Evolutionary conservation across 1,140 invertebrate genomes (phyloP), one percentile per base, ranked within the genome.

Genomic region (Ceratosolen solmsi): DNA sequence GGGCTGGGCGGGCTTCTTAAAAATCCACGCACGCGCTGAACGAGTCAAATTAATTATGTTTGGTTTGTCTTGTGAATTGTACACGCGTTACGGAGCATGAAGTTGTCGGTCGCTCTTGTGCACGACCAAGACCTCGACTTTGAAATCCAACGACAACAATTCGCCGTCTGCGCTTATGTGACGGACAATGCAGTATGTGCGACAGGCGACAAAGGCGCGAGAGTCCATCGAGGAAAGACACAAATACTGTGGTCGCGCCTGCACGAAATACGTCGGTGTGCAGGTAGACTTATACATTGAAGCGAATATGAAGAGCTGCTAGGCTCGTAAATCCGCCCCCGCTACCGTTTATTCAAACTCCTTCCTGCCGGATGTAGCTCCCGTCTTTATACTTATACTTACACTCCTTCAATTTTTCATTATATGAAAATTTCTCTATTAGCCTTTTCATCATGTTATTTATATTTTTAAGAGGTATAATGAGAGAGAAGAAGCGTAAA

Each of bases 111-210:
- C 3, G 33, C 30, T 30, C 41, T 72, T 17, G 20, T 8, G 49
- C n/a, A n/a, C 22, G 38, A 9, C 17, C 63, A 33, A 68, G 80
- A 82, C 80, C 80, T 82, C 80, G 80, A 82, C 80, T 82, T 82
- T 82, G 80, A 82, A 82, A 82, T 46, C 63, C 71, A 51, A 76
- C 58, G 70, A 81, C 71, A n/a, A n/a, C n/a, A 25, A 22, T 27
- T 13, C 15, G 2, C 65, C 22, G 1, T 22, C 22, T 58, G 8
- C 30, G 54, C 9, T 11, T 17, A n/a, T 13, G 9, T 15, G 74
- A 30, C 30, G 20, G 60, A 77, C 75, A 77, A 65, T 65, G 58
- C 36, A 58, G 13, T 5, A 17, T 30, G 60, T 41, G 27, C 36
- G 25, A 17, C 27, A 38, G 27, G 65, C 41, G 79, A 75, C 79